Percentiles rank a stretch among this genome's conserved stretches.
These are phyloP conservation scores for Teleogryllus occipitalis DNA, from an alignment of 1,140 invertebrate genomes.

Conservation along the genomic window DNA sequence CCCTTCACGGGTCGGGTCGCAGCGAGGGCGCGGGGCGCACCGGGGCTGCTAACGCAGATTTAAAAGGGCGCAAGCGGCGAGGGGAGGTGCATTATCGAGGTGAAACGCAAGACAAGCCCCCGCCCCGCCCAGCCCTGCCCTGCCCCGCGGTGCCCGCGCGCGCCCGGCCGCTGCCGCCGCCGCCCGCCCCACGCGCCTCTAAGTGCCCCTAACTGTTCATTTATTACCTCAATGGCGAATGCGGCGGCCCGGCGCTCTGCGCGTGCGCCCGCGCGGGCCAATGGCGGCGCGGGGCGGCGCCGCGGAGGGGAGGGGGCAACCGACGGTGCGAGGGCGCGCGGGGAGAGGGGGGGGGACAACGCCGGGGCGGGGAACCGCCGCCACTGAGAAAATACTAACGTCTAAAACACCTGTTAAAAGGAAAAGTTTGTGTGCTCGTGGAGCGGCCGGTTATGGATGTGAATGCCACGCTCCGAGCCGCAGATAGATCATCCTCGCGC, in stretches of 20 bases:
- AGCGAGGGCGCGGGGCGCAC: too few relatives aligned
- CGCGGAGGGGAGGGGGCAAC: not conserved
- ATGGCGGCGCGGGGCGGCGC: not conserved
- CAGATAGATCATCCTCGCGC: not conserved
- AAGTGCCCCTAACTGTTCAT: slow-evolving; percentile 9
- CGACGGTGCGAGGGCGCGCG: too few relatives aligned
- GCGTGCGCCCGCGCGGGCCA: slow-evolving; percentile 1
- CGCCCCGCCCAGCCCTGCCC: too few relatives aligned
- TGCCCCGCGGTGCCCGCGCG: slow-evolving; percentile 1
- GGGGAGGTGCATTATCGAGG: not conserved
- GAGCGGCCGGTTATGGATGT: not conserved
- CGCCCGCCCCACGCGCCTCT: not conserved
- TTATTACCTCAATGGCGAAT: slow-evolving; percentile 17
- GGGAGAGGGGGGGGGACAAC: not conserved
- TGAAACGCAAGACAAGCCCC: not conserved
- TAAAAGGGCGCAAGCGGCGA: slow-evolving; percentile 3
- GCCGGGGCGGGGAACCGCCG: not conserved
- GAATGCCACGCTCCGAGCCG: not conserved
- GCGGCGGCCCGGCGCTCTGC: not conserved
- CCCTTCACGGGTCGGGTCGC: too few relatives aligned
- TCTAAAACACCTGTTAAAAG: not conserved
- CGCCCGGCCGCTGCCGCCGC: not conserved
- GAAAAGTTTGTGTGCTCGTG: not conserved
- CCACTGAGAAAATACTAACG: not conserved
- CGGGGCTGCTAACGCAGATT: not conserved